A percentile compares a stretch with the other conserved stretches of the same genome.
Evolutionary conservation across 1,140 invertebrate species (phyloP).

Genomic region (Bactericera cockerelli): DNA sequence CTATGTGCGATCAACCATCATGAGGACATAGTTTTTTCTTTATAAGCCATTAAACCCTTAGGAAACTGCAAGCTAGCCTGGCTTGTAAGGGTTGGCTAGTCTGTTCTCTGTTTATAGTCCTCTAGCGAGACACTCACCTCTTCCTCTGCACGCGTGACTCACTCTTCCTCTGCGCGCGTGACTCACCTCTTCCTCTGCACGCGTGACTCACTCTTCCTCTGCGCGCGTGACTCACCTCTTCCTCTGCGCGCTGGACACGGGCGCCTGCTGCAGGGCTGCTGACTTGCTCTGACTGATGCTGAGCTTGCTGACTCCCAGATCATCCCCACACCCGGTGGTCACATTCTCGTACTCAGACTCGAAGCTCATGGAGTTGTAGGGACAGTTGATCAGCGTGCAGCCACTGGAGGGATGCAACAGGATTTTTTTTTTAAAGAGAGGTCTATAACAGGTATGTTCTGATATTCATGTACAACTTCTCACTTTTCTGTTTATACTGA

Average conservation of each 20-base stretch:
- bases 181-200: slow-evolving; percentile 37
- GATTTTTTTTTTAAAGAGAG: too few species aligned
- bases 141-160: slow-evolving; percentile 29
- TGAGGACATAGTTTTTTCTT: too few species aligned
- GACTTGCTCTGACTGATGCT: slow-evolving; percentile 16
- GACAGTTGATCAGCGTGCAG: slow-evolving; percentile 49
- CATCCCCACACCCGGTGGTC: slow-evolving; percentile 25
- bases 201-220: too few species aligned
- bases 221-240: slow-evolving; percentile 29
- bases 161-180: background rate
- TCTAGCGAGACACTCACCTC: too few species aligned
- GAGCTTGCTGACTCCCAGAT: slow-evolving; percentile 23
- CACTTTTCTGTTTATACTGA: too few species aligned
- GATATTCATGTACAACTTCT: too few species aligned
- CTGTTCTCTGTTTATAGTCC: too few species aligned
- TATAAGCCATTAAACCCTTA: too few species aligned
- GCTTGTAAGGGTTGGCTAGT: too few species aligned
- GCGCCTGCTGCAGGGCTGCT: slow-evolving; percentile 32
- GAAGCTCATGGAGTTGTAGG: slow-evolving; percentile 42
- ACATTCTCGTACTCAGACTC: slow-evolving; percentile 60
- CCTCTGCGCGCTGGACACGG: slow-evolving; percentile 40
- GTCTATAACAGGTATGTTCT: too few species aligned
- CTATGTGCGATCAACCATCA: too few species aligned
- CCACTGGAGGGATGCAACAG: slow-evolving; percentile 34
- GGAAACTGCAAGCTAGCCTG: too few species aligned